Percentiles rank a stretch among this genome's conserved stretches.
phyloP scores from a whole-genome alignment of 2,113 vertebrate genomes.

The Calypte anna region DNA sequence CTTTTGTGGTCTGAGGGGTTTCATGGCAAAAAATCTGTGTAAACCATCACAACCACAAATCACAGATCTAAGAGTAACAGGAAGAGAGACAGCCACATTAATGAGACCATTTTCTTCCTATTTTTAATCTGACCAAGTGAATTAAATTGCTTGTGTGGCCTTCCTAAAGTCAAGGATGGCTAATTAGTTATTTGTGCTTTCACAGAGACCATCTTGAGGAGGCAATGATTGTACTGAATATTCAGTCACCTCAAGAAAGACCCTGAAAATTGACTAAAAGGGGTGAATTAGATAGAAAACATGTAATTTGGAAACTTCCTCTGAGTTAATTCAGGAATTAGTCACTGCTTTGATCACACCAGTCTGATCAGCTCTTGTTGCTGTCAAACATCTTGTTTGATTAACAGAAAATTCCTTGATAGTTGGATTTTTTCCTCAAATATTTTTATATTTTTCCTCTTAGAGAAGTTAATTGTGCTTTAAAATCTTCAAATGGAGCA shows the following conservation, averaged over 20 bases:
- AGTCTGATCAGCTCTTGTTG: background rate
- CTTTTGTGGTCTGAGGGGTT: background rate
- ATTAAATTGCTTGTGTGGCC: background rate
- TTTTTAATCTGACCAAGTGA: background rate
- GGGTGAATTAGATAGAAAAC: background rate
- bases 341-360: background rate
- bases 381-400: background rate
- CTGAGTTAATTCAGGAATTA: background rate
- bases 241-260: background rate
- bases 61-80: too few species aligned
- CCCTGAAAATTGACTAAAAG: background rate
- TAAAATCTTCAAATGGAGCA: background rate
- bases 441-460: background rate
- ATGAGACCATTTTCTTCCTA: background rate
- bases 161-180: background rate
- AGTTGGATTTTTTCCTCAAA: background rate
- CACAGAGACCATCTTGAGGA: background rate
- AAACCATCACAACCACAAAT: background rate
- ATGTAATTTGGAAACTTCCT: background rate
- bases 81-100: too few species aligned
- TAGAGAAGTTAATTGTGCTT: background rate
- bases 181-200: slow-evolving; percentile 6
- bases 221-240: background rate
- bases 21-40: background rate
- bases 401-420: background rate